Evolutionary conservation across 2,797 vertebrate species (phyloP), one percentile per base, ranked within the genome.

Genomic region (Sarcophilus harrisii): DNA sequence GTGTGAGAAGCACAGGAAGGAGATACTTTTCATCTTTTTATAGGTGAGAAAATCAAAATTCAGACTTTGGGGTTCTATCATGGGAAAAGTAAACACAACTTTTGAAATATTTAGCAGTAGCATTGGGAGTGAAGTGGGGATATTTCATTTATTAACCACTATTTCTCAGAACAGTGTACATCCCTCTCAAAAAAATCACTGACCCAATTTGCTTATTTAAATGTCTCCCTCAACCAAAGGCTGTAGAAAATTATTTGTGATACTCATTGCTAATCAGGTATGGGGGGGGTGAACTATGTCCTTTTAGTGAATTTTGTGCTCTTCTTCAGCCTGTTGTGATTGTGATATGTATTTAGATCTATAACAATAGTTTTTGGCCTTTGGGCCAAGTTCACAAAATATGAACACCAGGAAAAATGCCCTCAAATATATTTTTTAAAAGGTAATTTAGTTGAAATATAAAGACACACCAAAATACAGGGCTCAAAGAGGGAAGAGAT

Each of bases 11-110:
- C 32, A 73, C 32, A n/a, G n/a, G n/a, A 73, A 73, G 16, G n/a
- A 5, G n/a, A 21, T 93, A 92, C 57, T 91, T 5, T n/a, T 59
- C 28, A 24, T 49, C 90, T 90, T 95, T 94, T 87, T 94, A 60
- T 66, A 89, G 30, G 38, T 45, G 11, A n/a, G 94, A 49, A 96
- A 95, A 90, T 89, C 29, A 92, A 58, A 95, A 89, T 62, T 49
- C 73, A 52, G 28, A 32, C 30, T 14, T 94, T 73, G 16, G 66
- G n/a, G 5, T 38, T 73, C 38, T 38, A 38, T 38, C 28, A 73
- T 45, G 11, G 18, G 94, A 54, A 96, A 95, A 81, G 59, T 29
- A 92, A 58, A 95, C 66, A 62, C 38, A 73, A 54, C 13, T 38
- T 27, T 18, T 95, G 5, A 62, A 91, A 93, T 91, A 5, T 93